Evolutionary conservation across 2,888 invertebrate species (phyloP).

Genomic region (Gari tellinella): DNA sequence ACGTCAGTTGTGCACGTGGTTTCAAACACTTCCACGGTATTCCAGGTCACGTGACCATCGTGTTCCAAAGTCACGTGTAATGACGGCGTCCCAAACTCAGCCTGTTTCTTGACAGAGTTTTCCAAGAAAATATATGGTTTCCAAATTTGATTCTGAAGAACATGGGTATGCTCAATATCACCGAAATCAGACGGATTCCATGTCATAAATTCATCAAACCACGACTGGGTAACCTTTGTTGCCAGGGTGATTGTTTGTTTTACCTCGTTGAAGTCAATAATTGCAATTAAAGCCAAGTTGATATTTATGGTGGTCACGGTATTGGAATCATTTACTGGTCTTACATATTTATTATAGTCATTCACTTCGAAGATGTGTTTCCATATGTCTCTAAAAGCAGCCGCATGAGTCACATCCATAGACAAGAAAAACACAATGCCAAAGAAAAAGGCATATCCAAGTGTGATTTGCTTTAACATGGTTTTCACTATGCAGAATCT

Average conservation of each 20-base stretch:
- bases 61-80: conserved; percentile 26
- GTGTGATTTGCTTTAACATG: no score
- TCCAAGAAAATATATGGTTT: conserved; percentile 46
- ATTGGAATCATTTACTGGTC: conserved; percentile 41
- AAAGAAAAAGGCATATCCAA: no score
- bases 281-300: conserved; percentile 32
- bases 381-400: conserved; percentile 11
- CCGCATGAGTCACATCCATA: no score
- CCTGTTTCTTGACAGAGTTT: conserved; percentile 38
- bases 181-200: conserved; percentile 39
- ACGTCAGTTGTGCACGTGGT: conserved; percentile 47
- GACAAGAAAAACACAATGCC: no score
- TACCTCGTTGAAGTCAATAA: conserved; percentile 55
- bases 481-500: no score
- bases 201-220: conserved; percentile 50
- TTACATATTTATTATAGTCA: conserved; percentile 36
- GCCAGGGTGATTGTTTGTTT: conserved; percentile 43
- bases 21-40: conserved; percentile 41
- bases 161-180: conserved; percentile 32
- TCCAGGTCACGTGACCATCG: conserved; percentile 38
- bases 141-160: conserved; percentile 30
- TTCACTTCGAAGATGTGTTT: conserved; percentile 28
- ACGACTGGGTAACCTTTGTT: conserved; percentile 32
- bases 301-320: conserved; percentile 33
- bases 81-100: conserved; percentile 45